Evolutionary conservation across 2,797 vertebrate species (phyloP).

Genomic region (Alfaro cultratus): DNA sequence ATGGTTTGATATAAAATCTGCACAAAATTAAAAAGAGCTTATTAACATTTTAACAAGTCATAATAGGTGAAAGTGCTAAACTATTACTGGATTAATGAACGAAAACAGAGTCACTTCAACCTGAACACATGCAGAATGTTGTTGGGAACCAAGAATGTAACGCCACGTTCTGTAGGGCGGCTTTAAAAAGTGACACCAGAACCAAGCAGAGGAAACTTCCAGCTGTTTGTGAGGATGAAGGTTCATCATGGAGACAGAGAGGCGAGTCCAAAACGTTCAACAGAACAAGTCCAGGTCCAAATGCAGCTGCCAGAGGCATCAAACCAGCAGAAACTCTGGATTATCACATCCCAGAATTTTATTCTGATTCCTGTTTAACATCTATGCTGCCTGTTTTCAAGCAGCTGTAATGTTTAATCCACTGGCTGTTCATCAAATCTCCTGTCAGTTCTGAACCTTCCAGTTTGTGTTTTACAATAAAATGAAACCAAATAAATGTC

Average conservation of each 20-base stretch:
- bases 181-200: neutral
- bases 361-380: neutral
- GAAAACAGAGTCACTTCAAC: neutral
- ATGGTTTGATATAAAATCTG: neutral
- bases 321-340: neutral
- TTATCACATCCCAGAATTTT: neutral
- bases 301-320: neutral
- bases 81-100: neutral
- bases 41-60: neutral
- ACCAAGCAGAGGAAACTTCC: neutral
- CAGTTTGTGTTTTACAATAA: neutral
- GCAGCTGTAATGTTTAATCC: neutral
- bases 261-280: neutral
- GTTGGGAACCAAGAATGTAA: neutral
- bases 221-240: neutral
- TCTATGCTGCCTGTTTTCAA: neutral
- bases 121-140: neutral
- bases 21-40: neutral
- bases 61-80: neutral
- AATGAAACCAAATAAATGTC: neutral
- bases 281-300: too few species aligned
- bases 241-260: neutral
- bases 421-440: too few species aligned
- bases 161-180: neutral
- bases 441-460: neutral